Base-by-base conservation (phyloP, 2,797 vertebrate genomes). In the Vespertilio murinus region DNA sequence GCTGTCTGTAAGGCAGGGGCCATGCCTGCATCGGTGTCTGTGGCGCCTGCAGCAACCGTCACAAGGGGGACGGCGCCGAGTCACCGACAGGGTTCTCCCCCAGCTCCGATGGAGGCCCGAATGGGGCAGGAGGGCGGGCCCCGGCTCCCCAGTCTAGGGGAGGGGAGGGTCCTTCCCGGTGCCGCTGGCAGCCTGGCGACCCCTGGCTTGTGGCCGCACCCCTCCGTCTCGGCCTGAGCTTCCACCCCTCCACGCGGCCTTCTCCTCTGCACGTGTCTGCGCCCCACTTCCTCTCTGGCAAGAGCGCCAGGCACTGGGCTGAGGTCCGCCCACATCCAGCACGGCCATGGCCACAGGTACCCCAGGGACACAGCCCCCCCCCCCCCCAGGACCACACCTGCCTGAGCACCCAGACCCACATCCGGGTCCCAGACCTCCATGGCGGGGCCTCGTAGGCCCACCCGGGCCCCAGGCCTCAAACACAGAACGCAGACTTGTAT, bases 181-280 rank as follows among this genome's bases (percentile, higher is more conserved):
- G 12, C 17, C 1, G 42, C 18, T 0, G 1, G 33, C 28, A 16
- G 0, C 69, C 22, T 28, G 0, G 49, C 0, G 0, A 8, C 8
- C 38, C 14, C 23, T 18, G 14, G 14, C 38, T 22, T 45, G 40
- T 17, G 3, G 38, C 38, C 8, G 20, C 12, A 0, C 8, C 0
- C 0, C 20, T 8, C 59, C 4, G 10, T 61, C 54, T 28, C 64
- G 11, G 1, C 54, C 64, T 20, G 13, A n/a, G n/a, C n/a, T n/a
- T n/a, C 2, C 2, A 5, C 40, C 33, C n/a, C n/a, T 45, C 86
- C 40, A 9, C 6, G 2, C 0, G 4, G 42, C 54, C n/a, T 38
- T 25, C 33, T 40, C 25, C 54, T 30, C 20, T 9, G 54, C 9
- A 16, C 28, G 52, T 20, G 74, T 90, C 3, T 40, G 77, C 30